Conservation (phyloP, 2,797 vertebrate species). For the Leptatherina wallacei region DNA sequence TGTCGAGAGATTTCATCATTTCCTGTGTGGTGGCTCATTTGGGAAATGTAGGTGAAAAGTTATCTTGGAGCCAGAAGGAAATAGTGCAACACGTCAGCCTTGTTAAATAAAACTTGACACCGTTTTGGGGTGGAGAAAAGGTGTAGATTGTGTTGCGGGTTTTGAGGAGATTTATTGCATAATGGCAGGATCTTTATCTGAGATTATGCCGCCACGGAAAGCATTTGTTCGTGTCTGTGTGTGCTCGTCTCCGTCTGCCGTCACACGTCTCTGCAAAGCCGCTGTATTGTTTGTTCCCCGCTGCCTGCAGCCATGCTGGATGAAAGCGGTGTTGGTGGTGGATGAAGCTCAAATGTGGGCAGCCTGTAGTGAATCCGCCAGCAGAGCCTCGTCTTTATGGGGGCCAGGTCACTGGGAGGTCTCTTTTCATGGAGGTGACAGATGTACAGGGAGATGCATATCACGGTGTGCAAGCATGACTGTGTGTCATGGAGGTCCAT, state of each 20-base stretch:
- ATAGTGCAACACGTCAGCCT: conserved; percentile 26
- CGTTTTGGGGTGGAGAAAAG: conserved; percentile 16
- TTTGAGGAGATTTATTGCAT: conserved; percentile 50
- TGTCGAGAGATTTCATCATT: conserved; percentile 58
- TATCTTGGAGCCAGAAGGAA: conserved; percentile 42
- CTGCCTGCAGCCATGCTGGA: conserved; percentile 59
- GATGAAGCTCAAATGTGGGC: conserved; percentile 51
- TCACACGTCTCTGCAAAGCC: conserved; percentile 49
- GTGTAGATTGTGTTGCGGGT: conserved; percentile 33
- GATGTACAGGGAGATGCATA: conserved; percentile 52
- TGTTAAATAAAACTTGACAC: conserved; percentile 40
- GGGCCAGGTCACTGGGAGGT: conserved; percentile 69
- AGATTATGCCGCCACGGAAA: conserved; percentile 31
- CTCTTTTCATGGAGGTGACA: conserved; percentile 63
- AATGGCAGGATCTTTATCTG: conserved; percentile 63
- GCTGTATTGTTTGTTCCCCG: conserved; percentile 43
- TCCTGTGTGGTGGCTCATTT: conserved; percentile 47
- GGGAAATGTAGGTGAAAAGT: conserved; percentile 37
- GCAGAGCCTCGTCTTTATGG: conserved; percentile 55
- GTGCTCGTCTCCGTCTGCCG: conserved; percentile 46
- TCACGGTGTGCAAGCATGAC: conserved; percentile 2
- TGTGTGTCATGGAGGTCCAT: not conserved
- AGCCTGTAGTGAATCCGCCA: conserved; percentile 47
- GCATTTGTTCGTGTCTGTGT: conserved; percentile 39
- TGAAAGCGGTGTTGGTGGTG: conserved; percentile 59